Base-by-base conservation (phyloP, 2,888 invertebrate species). In the Zonitis immaculata region DNA sequence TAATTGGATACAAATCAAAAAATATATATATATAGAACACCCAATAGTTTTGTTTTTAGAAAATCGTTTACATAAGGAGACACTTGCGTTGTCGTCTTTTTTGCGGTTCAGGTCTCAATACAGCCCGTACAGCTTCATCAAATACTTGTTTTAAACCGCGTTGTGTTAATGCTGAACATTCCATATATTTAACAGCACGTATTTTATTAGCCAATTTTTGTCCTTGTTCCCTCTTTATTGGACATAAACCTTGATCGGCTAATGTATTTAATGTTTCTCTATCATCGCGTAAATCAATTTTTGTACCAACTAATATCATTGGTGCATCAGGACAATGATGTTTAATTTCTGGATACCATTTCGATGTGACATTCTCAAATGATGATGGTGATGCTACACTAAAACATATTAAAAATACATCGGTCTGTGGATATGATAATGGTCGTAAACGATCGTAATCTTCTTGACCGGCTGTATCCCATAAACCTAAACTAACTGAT, bases 301-400 rank as follows among this genome's bases (percentile, higher is more conserved):
- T 99, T 64, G 98, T 99, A 70, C 97, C 97, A 76, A 98, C 96
- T 78, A 99, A 85, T 76, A 99, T 92, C 77, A 99, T 95, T 57
- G 98, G 98, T 62, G 97, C 96, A 81, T 98, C 97, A 58, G 98
- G 97, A 82, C 98, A 99, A 77, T 99, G 98, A 78, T 99, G 98
- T 79, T 97, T 95, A 69, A 99, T 96, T 85, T 99, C 99, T 63
- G 98, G 98, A 79, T 95, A 95, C 99, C 98, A 99, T 81, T 99
- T 99, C 64, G 95, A 95, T 72, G 94, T 94, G 60, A 99, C 96
- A 84, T 98, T 99, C 82, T 98, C 98, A 81, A 96, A 98, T 46
- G 98, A 98, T 48, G 97, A 96, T 60, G 98, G 98, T 77, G 96
- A 95, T 67, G 98, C 96, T 65, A 99, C 95, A 79, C 96, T 96